phyloP scores from a whole-genome alignment of 2,113 vertebrate genomes.

The Xenotilapia caudafasciata region DNA sequence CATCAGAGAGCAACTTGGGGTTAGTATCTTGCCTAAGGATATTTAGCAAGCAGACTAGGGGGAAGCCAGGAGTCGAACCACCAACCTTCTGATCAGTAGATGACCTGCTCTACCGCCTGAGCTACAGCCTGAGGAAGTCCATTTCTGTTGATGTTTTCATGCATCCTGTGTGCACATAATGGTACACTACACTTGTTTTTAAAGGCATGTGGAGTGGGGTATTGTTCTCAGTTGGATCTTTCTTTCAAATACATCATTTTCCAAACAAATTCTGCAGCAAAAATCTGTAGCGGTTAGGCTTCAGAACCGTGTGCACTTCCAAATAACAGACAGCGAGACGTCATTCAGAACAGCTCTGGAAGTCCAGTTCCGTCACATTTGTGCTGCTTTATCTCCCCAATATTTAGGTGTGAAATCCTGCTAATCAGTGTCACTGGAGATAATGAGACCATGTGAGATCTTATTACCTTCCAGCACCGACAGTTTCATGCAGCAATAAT shows the following conservation, averaged over 20 bases:
- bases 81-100: background rate
- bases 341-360: background rate
- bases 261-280: background rate
- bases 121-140: background rate
- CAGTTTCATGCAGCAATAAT: slow-evolving; percentile 62
- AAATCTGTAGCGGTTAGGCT: background rate
- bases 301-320: background rate
- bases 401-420: slow-evolving; percentile 39
- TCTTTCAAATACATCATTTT: background rate
- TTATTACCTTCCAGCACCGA: slow-evolving; percentile 54
- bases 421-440: slow-evolving; percentile 48
- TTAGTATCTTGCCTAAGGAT: background rate
- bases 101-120: fast-evolving
- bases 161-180: background rate
- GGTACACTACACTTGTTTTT: background rate
- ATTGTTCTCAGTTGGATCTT: background rate
- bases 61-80: background rate
- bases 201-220: background rate
- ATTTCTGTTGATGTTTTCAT: background rate
- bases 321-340: background rate
- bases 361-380: background rate
- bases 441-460: slow-evolving; percentile 66
- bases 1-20: background rate
- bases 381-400: background rate
- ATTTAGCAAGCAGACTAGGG: background rate